Percentiles rank a stretch among this genome's conserved stretches.
Conservation (phyloP, 2,888 invertebrate genomes). For the Eutolmus rufibarbis region DNA sequence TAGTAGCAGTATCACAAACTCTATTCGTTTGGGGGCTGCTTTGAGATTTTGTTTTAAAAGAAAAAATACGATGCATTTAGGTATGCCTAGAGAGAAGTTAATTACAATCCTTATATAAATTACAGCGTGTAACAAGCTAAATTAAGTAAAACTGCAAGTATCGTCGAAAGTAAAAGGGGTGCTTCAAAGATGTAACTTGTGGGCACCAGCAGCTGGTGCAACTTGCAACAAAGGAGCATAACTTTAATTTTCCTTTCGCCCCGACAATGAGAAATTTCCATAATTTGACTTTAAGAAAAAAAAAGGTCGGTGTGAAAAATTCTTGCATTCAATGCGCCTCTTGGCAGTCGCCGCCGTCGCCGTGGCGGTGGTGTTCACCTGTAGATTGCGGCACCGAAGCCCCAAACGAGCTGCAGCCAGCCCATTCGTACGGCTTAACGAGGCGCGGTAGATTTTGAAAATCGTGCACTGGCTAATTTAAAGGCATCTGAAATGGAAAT, state of each 20-base stretch:
- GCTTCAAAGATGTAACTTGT: neutral
- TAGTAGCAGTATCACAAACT: too few relatives aligned
- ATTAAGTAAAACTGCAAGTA: neutral
- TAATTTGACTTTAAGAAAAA: neutral
- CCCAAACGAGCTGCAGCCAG: neutral
- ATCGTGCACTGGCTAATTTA: neutral
- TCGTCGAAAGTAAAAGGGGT: constrained; percentile 1
- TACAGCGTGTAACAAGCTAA: neutral
- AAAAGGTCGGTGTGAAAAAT: constrained; percentile 9
- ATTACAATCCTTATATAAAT: neutral
- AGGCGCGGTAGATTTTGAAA: neutral
- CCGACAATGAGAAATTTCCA: constrained; percentile 6
- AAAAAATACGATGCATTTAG: neutral
- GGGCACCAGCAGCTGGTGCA: neutral
- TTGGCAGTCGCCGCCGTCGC: neutral
- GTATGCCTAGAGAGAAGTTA: neutral
- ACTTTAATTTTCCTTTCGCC: constrained; percentile 9
- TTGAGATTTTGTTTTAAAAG: neutral
- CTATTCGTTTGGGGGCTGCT: too few relatives aligned
- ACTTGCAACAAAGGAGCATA: neutral
- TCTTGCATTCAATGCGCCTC: neutral
- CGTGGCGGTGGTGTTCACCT: neutral
- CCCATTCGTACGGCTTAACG: neutral
- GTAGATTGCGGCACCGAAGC: neutral
- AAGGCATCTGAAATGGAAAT: neutral